phyloP scores from a whole-genome alignment of 2,888 invertebrate genomes.

The Hyposoter dolosus region DNA sequence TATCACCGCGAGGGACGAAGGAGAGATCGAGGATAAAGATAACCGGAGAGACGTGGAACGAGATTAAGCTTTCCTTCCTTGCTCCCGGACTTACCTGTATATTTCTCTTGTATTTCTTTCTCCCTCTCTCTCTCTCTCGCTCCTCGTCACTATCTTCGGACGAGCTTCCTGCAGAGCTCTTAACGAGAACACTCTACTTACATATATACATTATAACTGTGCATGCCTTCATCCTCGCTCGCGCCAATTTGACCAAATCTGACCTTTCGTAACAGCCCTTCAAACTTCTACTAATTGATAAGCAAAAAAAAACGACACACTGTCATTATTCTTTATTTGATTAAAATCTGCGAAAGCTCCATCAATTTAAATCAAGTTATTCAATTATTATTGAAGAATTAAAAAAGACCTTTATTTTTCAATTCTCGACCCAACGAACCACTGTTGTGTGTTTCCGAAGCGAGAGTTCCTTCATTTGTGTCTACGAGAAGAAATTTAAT shows the following conservation, averaged over 20 bases:
- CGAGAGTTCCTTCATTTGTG: neutral
- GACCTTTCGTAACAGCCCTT: neutral
- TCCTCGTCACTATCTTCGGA: neutral
- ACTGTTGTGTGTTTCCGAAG: neutral
- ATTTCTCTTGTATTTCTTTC: conserved; percentile 21
- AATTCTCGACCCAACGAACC: neutral
- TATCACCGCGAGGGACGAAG: conserved; percentile 64
- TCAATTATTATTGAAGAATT: too few relatives aligned
- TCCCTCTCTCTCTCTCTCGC: neutral
- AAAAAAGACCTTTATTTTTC: neutral
- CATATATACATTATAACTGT: neutral
- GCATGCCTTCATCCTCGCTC: neutral
- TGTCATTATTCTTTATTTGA: neutral
- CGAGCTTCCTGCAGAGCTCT: conserved; percentile 40
- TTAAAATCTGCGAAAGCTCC: too few relatives aligned
- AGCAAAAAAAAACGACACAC: neutral
- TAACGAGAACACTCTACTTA: conserved; percentile 48
- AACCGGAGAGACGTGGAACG: conserved; percentile 68
- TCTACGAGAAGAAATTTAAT: neutral
- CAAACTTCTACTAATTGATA: neutral
- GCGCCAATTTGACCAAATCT: neutral
- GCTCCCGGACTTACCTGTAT: conserved; percentile 32
- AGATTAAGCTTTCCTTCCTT: conserved; percentile 69
- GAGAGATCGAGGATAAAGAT: conserved; percentile 70
- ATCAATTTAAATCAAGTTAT: too few relatives aligned